Base-by-base conservation (phyloP, 1,140 invertebrate species). In the Drosophila ananassae region DNA sequence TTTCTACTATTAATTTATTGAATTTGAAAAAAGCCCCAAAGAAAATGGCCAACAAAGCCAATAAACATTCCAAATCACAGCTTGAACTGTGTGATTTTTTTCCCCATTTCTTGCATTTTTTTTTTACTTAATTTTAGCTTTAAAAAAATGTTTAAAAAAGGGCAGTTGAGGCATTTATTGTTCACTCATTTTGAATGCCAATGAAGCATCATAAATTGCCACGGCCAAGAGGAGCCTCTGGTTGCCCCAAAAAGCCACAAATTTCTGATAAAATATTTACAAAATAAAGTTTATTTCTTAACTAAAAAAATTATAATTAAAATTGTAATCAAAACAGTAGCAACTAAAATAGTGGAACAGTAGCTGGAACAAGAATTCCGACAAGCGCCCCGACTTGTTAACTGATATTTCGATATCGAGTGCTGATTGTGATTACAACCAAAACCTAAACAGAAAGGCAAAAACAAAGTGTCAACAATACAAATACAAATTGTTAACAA, bases 201-300 rank as follows among this genome's bases (percentile, higher is more conserved):
- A 85, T 87, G 64, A 85, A 71, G 80, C 74, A 82, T 85, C 79
- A 72, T 85, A 85, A 87, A 87, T 85, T 81, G 66, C 28, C 41
- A 53, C 25, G 37, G 28, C 32, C 37, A 25, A 37, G 53, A 55
- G 37, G 21, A 62, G 48, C 37, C 32, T n/a, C 41, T 9, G 44
- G 17, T 13, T 17, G 13, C 17, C 17, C 13, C 41, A n/a, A 37
- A 37, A 37, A n/a, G 32, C 9, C 34, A 37, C 10, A 4, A 37
- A n/a, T 37, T 37, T 10, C 32, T 9, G 32, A 32, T 32, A 8
- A 32, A 32, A 32, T 17, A 17, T 17, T 17, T 17, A 17, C 25
- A 28, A 28, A 28, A 28, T 28, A 28, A 28, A 28, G 25, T 17
- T 17, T 17, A 17, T 17, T 17, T 28, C 6, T 28, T 28, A 34